A percentile compares a stretch with the other conserved stretches of the same genome.
phyloP scores from a whole-genome alignment of 2,797 vertebrate species.

The Danio tinwini region DNA sequence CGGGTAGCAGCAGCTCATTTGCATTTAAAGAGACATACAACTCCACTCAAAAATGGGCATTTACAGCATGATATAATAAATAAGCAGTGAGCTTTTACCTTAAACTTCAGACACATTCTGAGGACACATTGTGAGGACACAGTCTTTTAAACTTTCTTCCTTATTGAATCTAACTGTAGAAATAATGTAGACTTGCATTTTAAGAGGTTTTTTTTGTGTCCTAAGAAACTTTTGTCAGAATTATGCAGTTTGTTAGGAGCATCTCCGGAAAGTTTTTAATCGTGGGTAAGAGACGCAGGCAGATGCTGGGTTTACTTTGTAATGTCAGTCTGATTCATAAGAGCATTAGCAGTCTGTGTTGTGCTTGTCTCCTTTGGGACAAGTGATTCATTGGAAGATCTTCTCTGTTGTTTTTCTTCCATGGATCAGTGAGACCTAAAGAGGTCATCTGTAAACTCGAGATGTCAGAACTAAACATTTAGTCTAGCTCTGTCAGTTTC shows the following conservation, averaged over 20 bases:
- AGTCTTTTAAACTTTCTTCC: too few species aligned
- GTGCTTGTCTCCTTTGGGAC: constrained; percentile 10
- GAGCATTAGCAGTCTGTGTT: constrained; percentile 23
- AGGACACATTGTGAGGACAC: too few species aligned
- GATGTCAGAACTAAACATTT: constrained; percentile 45
- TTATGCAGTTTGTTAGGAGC: constrained; percentile 1
- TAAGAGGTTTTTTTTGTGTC: background rate
- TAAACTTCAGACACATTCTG: too few species aligned
- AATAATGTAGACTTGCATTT: too few species aligned
- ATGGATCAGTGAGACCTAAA: constrained; percentile 17
- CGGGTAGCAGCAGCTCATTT: too few species aligned
- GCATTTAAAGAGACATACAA: too few species aligned
- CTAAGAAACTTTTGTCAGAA: background rate
- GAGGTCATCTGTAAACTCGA: constrained; percentile 34
- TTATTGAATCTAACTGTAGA: too few species aligned
- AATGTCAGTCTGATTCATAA: constrained; percentile 40
- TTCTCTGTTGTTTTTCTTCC: constrained; percentile 15
- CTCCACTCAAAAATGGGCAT: too few species aligned
- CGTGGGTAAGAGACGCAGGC: constrained; percentile 9
- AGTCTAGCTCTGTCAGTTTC: background rate
- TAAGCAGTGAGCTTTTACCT: too few species aligned
- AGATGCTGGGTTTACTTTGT: constrained; percentile 16
- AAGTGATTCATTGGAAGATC: constrained; percentile 3
- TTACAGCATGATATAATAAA: too few species aligned
- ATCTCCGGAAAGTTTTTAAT: constrained; percentile 19